A percentile compares a stretch with the other conserved stretches of the same genome.
Conservation (phyloP, 2,888 invertebrate genomes). For the Scaptomyza parva region DNA sequence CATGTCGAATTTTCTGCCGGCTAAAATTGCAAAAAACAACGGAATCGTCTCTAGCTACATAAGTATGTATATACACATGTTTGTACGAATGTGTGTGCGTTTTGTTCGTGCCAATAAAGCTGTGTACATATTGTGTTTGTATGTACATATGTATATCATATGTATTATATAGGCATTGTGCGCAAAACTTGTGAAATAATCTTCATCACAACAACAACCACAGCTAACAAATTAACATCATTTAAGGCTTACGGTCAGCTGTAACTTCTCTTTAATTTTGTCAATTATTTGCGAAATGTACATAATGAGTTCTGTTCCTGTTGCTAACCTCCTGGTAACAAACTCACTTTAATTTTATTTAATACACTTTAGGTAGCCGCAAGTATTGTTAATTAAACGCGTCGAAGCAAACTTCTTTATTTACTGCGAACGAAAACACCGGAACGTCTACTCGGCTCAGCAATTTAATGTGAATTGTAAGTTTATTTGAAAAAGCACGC, state of each 20-base stretch:
- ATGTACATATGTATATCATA: constrained; percentile 11
- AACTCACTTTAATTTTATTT: constrained; percentile 53
- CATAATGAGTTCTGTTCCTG: constrained; percentile 40
- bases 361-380: constrained; percentile 21
- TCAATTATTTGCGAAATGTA: constrained; percentile 63
- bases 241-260: constrained; percentile 65
- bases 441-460: constrained; percentile 44
- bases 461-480: constrained; percentile 39
- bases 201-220: constrained; percentile 40
- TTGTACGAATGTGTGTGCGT: constrained; percentile 12
- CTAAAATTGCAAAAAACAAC: constrained; percentile 54
- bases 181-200: constrained; percentile 71
- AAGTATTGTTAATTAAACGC: constrained; percentile 36
- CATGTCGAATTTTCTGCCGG: constrained; percentile 56
- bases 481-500: constrained; percentile 40
- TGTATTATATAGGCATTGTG: constrained; percentile 44
- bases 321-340: neutral
- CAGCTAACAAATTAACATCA: constrained; percentile 23
- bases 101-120: constrained; percentile 48
- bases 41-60: constrained; percentile 33
- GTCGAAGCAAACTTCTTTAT: constrained; percentile 31
- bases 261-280: constrained; percentile 72
- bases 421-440: constrained; percentile 21
- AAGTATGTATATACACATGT: constrained; percentile 5
- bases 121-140: constrained; percentile 17